Base-by-base conservation (phyloP, 2,888 invertebrate species). In the Helicoverpa assulta region DNA sequence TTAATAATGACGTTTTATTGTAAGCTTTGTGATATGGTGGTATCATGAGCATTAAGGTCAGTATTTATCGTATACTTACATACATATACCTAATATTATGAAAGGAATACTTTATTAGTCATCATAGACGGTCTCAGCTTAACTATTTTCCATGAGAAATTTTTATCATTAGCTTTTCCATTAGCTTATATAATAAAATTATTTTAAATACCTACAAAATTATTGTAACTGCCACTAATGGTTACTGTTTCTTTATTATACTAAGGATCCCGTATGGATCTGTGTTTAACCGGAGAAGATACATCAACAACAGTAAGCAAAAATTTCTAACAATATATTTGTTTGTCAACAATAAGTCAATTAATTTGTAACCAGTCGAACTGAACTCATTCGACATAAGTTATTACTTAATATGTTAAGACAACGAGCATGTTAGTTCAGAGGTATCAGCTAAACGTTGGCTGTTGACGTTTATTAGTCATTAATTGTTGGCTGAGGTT, bases 401-500 rank as follows among this genome's bases (percentile, higher is more conserved):
- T 59, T 59, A 53, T 29, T 55, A 47, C 43, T 29, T 52, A 50
- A 59, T 40, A 62, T 58, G 47, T 47, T 55, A 4, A 47, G 53
- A 47, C 51, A 74, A 47, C 65, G 29, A 60, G 40, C 54, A 29
- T 37, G 26, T 19, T 37, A 63, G 68, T 75, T 63, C 59, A 50
- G 52, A 64, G 63, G 37, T 75, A 29, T 63, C 21, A 60, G 10
- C 54, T 29, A 66, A 14, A 40, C 56, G 59, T 70, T 62, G 66
- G 53, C 37, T 29, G 19, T 29, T 76, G 64, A 71, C 78, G 62
- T 77, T 72, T 78, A 81, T 76, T 63, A 65, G 58, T 57, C 65
- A 72, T 77, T 65, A 62, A 72, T 78, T 80, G 64, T 54, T 67
- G 56, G 61, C 78, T 47, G 59, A 57, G 70, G 80, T 80, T 76